Base-by-base conservation (phyloP, 2,113 vertebrate genomes). In the Neomonachus schauinslandi region DNA sequence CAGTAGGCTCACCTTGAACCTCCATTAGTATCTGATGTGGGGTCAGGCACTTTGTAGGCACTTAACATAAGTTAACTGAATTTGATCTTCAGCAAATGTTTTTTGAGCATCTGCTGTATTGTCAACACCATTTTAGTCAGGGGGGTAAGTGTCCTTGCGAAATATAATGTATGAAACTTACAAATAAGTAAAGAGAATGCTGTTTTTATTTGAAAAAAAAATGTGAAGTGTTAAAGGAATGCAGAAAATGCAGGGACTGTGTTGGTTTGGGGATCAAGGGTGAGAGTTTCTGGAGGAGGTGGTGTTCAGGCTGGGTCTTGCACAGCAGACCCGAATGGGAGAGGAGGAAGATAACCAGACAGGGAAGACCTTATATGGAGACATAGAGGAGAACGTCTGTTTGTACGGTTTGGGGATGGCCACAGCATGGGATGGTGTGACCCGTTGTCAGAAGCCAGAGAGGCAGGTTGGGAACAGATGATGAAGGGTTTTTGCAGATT, bases 401-500 rank as follows among this genome's bases (percentile, higher is more conserved):
- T 2, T 31, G 5, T 67, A 11, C 10, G 31, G 10, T 51, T 59
- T 2, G 42, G 9, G 39, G 28, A 9, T 19, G 61, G 5, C 15
- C 31, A 1, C 13, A 0, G 71, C 26, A 5, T 28, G 51, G 12
- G 4, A 33, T 6, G 6, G 11, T 31, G 16, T 71, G 24, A 49
- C 12, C n/a, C 2, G 21, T 11, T 39, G 16, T 1, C n/a, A 42
- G 39, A 72, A 63, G 7, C 42, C n/a, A 3, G 10, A 28, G 16
- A n/a, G 28, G n/a, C 71, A 22, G 22, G 33, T 4, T 21, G 53
- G 46, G 36, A 5, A 26, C 65, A 89, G 83, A 61, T 0, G 0
- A 14, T 10, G 13, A 42, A 12, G 10, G 13, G 42, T 5, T 71
- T 10, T 65, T 28, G 28, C 12, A 46, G 76, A 36, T 11, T 65